phyloP scores from a whole-genome alignment of 2,888 invertebrate species.

The Agonopterix arenella region DNA sequence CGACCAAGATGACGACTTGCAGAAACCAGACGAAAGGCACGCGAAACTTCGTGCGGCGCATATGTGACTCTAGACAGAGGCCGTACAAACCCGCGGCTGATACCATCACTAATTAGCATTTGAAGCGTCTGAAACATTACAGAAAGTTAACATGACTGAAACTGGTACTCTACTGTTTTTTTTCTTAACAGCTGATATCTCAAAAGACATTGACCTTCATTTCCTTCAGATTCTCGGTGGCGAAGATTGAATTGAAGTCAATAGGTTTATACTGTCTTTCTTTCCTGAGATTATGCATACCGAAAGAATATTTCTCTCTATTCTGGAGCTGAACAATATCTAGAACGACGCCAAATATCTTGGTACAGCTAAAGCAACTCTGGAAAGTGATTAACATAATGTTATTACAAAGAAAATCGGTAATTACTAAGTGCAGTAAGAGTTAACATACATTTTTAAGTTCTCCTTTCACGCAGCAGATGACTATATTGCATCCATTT shows the following conservation, averaged over 20 bases:
- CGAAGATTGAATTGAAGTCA: conserved; percentile 23
- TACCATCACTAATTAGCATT: conserved; percentile 36
- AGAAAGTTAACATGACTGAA: neutral
- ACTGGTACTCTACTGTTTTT: too few species aligned
- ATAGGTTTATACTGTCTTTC: conserved; percentile 20
- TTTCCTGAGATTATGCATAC: conserved; percentile 17
- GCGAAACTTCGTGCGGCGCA: conserved; percentile 24
- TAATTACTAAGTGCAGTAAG: too few species aligned
- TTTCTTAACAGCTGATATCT: neutral
- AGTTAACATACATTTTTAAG: conserved; percentile 47
- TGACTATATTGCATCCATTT: conserved; percentile 34
- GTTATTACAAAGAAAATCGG: too few species aligned
- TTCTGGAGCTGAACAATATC: neutral
- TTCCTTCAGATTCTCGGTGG: conserved; percentile 1
- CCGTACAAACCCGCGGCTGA: conserved; percentile 40
- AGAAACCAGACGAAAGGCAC: conserved; percentile 40
- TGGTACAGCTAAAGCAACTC: neutral
- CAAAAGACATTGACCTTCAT: neutral
- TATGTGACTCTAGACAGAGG: conserved; percentile 42
- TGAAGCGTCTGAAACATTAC: conserved; percentile 28
- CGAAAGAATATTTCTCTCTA: conserved; percentile 13
- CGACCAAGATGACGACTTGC: conserved; percentile 44
- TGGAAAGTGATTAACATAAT: too few species aligned
- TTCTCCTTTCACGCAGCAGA: conserved; percentile 31
- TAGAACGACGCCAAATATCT: neutral